A percentile compares a stretch with the other conserved stretches of the same genome.
phyloP scores from a whole-genome alignment of 2,888 invertebrate genomes.

The Willowsia nigromaculata region DNA sequence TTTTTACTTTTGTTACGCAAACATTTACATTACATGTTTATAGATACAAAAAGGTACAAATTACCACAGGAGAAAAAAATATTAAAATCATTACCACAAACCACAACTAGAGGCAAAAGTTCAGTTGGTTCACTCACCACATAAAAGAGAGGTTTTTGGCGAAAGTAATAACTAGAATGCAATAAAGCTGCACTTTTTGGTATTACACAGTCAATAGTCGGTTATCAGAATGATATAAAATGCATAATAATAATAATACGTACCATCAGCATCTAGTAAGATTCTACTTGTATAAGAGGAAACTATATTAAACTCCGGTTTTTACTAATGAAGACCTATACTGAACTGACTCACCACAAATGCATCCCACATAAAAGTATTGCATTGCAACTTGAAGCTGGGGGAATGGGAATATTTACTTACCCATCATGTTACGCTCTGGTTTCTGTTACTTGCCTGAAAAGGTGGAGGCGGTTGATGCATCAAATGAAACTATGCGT shows the following conservation, averaged over 20 bases:
- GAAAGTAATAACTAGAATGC: too few relatives aligned
- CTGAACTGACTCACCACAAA: background rate
- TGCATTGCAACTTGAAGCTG: background rate
- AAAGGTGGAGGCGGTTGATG: slow-evolving; percentile 50
- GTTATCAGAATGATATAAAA: too few relatives aligned
- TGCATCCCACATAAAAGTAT: background rate
- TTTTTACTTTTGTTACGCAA: too few relatives aligned
- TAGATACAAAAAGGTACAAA: too few relatives aligned
- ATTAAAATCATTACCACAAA: background rate
- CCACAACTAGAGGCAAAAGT: background rate
- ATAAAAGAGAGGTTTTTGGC: background rate
- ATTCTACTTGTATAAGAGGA: too few relatives aligned
- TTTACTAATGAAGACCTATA: too few relatives aligned
- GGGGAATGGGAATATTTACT: background rate
- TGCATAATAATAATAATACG: too few relatives aligned
- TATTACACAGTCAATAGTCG: too few relatives aligned
- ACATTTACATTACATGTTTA: too few relatives aligned
- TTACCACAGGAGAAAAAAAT: background rate
- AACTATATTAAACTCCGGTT: too few relatives aligned
- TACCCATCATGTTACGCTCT: background rate
- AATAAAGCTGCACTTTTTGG: too few relatives aligned
- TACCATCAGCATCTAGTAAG: too few relatives aligned
- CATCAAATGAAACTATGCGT: background rate
- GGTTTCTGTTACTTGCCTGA: slow-evolving; percentile 35
- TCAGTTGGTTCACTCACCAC: background rate